These are phyloP conservation scores for Trididemnum clinides DNA, from an alignment of 23 tunicate genomes.

Conservation along the genomic window DNA sequence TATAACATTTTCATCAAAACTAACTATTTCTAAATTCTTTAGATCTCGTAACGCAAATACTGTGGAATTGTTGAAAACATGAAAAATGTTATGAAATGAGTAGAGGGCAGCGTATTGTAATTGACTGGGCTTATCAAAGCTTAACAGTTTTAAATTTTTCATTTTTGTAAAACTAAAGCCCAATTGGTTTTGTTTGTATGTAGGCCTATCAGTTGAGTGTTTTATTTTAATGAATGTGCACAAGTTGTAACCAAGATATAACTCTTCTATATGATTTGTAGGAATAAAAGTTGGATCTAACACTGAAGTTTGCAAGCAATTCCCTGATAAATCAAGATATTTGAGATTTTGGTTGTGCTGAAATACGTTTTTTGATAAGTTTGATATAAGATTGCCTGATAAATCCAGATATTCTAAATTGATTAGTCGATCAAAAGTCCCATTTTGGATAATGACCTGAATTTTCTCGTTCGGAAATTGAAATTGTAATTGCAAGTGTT, in stretches of 20 bases:
- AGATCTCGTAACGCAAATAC: too few relatives aligned
- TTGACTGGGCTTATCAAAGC: neutral
- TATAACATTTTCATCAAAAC: too few relatives aligned
- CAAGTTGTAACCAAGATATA: conserved; percentile 1
- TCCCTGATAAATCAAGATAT: conserved; percentile 14
- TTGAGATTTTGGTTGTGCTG: neutral
- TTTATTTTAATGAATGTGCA: too few relatives aligned
- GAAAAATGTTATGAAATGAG: neutral
- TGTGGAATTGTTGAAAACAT: neutral
- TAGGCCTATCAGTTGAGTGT: too few relatives aligned
- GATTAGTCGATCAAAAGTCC: neutral
- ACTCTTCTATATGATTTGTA: neutral
- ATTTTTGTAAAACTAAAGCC: neutral
- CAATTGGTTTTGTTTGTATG: too few relatives aligned
- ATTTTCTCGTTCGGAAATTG: neutral
- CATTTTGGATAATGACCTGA: neutral
- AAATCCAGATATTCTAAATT: neutral
- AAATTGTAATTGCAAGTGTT: neutral
- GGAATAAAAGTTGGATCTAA: neutral
- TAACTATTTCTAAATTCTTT: too few relatives aligned
- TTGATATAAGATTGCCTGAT: neutral
- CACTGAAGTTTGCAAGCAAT: neutral
- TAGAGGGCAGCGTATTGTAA: neutral
- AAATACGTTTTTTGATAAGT: neutral
- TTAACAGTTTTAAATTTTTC: neutral